Percentiles rank a stretch among this genome's conserved stretches.
Conservation (phyloP, 2,113 vertebrate species). For the Anhinga anhinga region DNA sequence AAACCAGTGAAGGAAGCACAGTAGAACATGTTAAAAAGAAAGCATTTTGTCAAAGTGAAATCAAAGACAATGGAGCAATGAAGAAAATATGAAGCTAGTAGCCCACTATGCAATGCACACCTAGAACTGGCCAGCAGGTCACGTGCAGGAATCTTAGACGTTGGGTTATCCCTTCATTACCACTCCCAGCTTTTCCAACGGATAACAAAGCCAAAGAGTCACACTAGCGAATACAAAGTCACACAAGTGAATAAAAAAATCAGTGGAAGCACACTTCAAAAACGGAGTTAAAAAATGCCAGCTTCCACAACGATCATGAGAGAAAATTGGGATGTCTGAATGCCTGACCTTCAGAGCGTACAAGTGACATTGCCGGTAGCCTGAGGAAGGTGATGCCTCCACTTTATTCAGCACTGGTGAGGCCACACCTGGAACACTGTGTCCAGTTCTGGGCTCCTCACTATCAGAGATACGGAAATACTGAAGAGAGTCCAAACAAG, state of each 20-base stretch:
- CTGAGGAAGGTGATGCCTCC: not conserved
- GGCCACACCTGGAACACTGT: not conserved
- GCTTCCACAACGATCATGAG: not conserved
- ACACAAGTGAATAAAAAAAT: not conserved
- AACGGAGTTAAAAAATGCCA: not conserved
- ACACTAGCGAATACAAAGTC: not conserved
- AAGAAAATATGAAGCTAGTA: not conserved
- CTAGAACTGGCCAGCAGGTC: not conserved
- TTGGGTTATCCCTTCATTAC: not conserved
- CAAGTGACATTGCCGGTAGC: not conserved
- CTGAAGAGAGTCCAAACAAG: not conserved
- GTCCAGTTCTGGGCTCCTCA: not conserved
- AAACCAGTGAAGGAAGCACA: fast-evolving
- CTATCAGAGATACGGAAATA: not conserved
- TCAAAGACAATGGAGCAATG: not conserved
- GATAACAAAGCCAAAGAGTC: not conserved
- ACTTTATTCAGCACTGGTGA: not conserved
- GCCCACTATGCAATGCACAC: not conserved
- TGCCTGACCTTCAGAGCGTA: not conserved
- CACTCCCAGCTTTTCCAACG: not conserved
- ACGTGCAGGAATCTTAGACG: not conserved
- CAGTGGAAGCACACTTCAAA: not conserved
- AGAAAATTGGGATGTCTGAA: not conserved
- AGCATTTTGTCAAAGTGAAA: not conserved
- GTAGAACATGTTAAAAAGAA: not conserved